These are phyloP conservation scores for Ernsta delagoae DNA, from an alignment of 2,888 invertebrate species.

Conservation along the genomic window DNA sequence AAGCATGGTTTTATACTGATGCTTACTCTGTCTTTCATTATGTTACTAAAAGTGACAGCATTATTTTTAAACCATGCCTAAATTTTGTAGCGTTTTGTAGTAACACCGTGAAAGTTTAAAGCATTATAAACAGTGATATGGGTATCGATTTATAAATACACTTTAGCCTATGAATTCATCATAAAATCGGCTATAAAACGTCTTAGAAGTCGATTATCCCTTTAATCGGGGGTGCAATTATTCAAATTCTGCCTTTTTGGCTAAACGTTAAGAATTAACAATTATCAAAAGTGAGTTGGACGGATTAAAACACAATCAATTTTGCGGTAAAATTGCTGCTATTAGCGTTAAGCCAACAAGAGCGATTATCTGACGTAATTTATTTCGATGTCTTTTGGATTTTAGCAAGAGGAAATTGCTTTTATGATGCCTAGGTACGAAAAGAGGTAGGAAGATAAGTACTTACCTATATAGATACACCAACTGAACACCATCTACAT, in stretches of 20 bases:
- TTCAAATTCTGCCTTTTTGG: not conserved
- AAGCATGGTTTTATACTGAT: too few relatives aligned
- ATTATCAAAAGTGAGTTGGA: conserved; percentile 1
- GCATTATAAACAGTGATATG: too few relatives aligned
- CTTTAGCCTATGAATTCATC: too few relatives aligned
- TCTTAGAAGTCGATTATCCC: not conserved
- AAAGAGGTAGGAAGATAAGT: too few relatives aligned
- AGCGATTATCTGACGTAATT: conserved; percentile 2
- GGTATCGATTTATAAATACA: too few relatives aligned
- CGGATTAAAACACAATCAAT: not conserved
- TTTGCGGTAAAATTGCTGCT: conserved; percentile 2
- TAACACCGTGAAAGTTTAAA: too few relatives aligned
- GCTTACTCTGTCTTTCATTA: too few relatives aligned
- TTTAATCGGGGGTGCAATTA: not conserved
- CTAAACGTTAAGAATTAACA: conserved; percentile 1
- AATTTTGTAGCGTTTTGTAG: too few relatives aligned
- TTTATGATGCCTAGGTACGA: too few relatives aligned
- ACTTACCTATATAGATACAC: not conserved
- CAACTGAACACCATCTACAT: too few relatives aligned
- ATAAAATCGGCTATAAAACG: not conserved
- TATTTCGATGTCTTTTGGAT: conserved; percentile 1
- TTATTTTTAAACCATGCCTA: too few relatives aligned
- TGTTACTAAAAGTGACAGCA: too few relatives aligned
- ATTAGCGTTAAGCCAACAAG: conserved; percentile 5
- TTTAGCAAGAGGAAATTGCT: not conserved